Percentiles rank a stretch among this genome's conserved stretches.
Evolutionary conservation across 2,113 vertebrate genomes (phyloP).

Genomic region (Engystomops pustulosus): DNA sequence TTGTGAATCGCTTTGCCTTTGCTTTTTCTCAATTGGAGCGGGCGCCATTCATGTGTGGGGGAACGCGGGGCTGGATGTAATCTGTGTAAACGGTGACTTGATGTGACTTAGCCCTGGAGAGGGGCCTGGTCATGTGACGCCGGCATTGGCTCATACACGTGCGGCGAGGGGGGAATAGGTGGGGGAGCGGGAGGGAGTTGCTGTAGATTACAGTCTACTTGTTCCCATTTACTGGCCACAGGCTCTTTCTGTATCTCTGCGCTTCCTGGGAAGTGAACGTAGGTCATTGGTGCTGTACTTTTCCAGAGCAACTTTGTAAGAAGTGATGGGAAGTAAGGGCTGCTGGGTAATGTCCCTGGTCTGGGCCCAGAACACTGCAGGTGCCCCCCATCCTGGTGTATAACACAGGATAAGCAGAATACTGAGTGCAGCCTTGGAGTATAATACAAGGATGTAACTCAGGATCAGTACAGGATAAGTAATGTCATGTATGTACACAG

Average conservation of each 20-base stretch:
- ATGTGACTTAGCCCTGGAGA: constrained; percentile 16
- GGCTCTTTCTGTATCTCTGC: constrained; percentile 30
- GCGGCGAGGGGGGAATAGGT: neutral
- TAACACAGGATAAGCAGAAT: too few species aligned
- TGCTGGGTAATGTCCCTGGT: neutral
- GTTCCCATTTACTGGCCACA: neutral
- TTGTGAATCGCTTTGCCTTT: neutral
- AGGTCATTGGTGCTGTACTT: neutral
- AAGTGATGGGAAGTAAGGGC: neutral
- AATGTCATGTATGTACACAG: too few species aligned
- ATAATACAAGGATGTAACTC: too few species aligned
- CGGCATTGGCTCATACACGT: constrained; percentile 26
- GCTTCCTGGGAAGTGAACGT: constrained; percentile 33
- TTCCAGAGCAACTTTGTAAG: constrained; percentile 23
- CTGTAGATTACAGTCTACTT: neutral
- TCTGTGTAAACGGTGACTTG: constrained; percentile 1
- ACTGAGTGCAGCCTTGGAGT: too few species aligned
- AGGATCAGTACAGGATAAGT: too few species aligned
- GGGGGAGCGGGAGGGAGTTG: neutral
- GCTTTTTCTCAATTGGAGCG: constrained; percentile 50
- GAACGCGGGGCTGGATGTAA: neutral
- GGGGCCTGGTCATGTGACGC: constrained; percentile 52
- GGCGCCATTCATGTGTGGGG: constrained; percentile 2
- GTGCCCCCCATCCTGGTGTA: too few species aligned
- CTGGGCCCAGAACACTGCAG: neutral